Base-by-base conservation (phyloP, 1,140 invertebrate genomes). In the Drosophila burlai region DNA sequence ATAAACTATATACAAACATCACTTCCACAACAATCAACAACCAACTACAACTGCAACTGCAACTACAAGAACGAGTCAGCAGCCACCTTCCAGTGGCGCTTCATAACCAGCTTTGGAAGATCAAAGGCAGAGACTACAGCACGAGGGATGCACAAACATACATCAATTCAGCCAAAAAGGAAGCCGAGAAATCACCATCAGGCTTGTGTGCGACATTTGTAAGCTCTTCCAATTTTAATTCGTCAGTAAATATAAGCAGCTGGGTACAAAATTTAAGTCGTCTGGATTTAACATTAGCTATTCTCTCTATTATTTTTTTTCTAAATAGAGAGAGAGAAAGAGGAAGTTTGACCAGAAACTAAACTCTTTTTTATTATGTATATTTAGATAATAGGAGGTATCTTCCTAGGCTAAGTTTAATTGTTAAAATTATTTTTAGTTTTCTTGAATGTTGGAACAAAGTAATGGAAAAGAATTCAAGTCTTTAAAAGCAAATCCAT, bases 191-290 rank as follows among this genome's bases (percentile, higher is more conserved):
- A 49, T 58, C 61, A 45, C 18, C 59, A 54, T n/a, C 66, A 31
- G 36, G 61, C 55, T 50, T 65, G 15, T 45, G 36, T 67, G 45
- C 50, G 66, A 64, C 66, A 78, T 68, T 84, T 79, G 84, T 89
- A 89, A 89, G 84, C 84, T 79, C 81, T 89, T 89, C 77, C 69
- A 81, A 89, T 84, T 90, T 89, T 90, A 83, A 81, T 55, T 74
- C 55, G 60, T 80, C 47, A 52, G 50, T 65, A 55, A 74, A 57
- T 57, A 57, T 57, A 57, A 54, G 46, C 10, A 43, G 36, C 13
- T 71, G 58, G 60, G 67, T 36, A 57, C 54, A 49, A 75, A 63
- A 61, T 49, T 55, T 26, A 71, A 50, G 47, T 59, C 29, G 40
- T 57, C 63, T 45, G 61, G 54, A 62, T 64, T 69, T 46, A 42